Evolutionary conservation across 2,797 vertebrate genomes (phyloP).

Genomic region (Eulemur mongoz): DNA sequence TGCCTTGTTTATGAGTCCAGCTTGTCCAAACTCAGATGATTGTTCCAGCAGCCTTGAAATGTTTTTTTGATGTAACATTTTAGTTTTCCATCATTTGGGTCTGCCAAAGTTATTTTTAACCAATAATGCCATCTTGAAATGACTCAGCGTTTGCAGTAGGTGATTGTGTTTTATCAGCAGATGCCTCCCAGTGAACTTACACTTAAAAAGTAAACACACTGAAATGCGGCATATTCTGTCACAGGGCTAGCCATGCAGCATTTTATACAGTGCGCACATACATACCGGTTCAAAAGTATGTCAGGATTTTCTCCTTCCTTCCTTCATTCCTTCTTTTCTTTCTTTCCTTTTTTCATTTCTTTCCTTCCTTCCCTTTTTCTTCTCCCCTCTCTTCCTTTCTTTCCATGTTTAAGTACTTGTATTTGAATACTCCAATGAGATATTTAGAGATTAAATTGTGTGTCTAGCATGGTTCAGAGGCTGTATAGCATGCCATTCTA

Average conservation of each 20-base stretch:
- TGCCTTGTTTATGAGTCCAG: neutral
- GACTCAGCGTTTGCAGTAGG: neutral
- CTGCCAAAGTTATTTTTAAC: constrained; percentile 42
- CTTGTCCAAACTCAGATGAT: neutral
- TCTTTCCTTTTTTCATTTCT: fast-evolving
- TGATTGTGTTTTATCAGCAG: constrained; percentile 1
- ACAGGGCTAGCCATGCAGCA: neutral
- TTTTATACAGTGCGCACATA: neutral
- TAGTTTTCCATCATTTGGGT: constrained; percentile 28
- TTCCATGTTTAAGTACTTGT: neutral
- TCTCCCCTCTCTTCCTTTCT: neutral
- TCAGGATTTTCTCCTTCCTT: neutral
- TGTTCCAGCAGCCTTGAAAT: neutral
- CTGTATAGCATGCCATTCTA: neutral
- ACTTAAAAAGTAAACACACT: neutral
- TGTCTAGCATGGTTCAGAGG: neutral
- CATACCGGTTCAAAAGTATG: neutral
- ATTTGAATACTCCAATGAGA: neutral
- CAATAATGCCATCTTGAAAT: neutral
- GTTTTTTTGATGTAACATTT: constrained; percentile 15
- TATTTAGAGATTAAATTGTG: neutral
- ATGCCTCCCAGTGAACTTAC: neutral
- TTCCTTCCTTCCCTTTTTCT: neutral
- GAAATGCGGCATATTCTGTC: neutral
- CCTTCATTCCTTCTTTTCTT: no score